A percentile compares a stretch with the other conserved stretches of the same genome.
phyloP scores from a whole-genome alignment of 1,140 invertebrate genomes.

The Diorhabda carinulata region DNA sequence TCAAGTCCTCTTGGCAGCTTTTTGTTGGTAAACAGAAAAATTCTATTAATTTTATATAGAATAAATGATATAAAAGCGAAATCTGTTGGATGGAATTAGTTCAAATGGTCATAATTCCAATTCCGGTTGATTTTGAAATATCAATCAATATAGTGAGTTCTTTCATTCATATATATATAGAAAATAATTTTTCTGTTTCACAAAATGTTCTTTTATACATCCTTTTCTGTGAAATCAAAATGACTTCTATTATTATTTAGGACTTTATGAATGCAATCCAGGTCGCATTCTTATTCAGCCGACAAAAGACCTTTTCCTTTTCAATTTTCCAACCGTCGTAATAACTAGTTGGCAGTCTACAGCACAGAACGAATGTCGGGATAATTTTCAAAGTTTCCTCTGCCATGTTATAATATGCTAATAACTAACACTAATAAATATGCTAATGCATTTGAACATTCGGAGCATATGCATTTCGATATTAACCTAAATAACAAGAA shows the following conservation, averaged over 20 bases:
- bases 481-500: background rate
- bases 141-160: too few relatives aligned
- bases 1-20: too few relatives aligned
- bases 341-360: background rate
- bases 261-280: background rate
- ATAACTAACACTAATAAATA: slow-evolving; percentile 3
- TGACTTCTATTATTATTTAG: background rate
- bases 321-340: background rate
- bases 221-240: too few relatives aligned
- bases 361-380: background rate
- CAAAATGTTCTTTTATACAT: too few relatives aligned
- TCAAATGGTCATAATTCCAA: too few relatives aligned
- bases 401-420: slow-evolving; percentile 1
- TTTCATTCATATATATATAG: too few relatives aligned
- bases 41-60: too few relatives aligned
- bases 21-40: too few relatives aligned
- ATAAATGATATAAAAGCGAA: too few relatives aligned
- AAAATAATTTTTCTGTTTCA: too few relatives aligned
- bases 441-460: background rate
- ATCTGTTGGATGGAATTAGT: too few relatives aligned
- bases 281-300: background rate
- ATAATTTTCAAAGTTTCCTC: background rate
- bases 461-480: background rate
- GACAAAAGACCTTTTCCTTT: slow-evolving; percentile 2
- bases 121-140: too few relatives aligned